Conservation (phyloP, 2,113 vertebrate species). For the Notarius quadriscutis region DNA sequence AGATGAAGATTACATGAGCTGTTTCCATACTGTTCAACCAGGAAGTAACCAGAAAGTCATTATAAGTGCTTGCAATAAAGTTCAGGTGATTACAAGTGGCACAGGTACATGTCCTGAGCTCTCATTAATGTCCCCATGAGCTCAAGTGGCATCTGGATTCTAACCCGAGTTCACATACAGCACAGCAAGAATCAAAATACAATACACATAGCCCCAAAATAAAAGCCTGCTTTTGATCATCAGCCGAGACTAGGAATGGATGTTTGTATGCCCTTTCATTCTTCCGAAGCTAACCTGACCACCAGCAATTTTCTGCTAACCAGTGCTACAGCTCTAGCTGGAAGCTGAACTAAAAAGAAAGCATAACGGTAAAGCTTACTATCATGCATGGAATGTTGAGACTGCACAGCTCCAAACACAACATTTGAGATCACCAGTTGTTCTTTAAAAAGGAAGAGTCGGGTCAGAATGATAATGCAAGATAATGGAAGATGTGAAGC, state of each 20-base stretch:
- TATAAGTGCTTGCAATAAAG: background rate
- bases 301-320: background rate
- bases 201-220: background rate
- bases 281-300: background rate
- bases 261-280: background rate
- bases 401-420: background rate
- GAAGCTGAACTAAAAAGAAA: background rate
- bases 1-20: background rate
- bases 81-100: background rate
- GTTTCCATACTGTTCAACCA: background rate
- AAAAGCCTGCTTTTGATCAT: background rate
- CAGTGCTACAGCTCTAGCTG: background rate
- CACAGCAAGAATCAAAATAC: background rate
- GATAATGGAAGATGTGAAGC: background rate
- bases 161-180: background rate
- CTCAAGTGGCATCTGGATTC: background rate
- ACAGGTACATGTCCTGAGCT: background rate
- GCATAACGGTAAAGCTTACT: background rate
- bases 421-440: too few species aligned
- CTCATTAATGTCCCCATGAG: background rate
- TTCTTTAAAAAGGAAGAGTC: too few species aligned
- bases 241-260: background rate
- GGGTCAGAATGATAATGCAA: background rate
- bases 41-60: background rate
- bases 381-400: background rate